Base-by-base conservation (phyloP, 2,888 invertebrate genomes). In the Caenorhabditis wallacei region DNA sequence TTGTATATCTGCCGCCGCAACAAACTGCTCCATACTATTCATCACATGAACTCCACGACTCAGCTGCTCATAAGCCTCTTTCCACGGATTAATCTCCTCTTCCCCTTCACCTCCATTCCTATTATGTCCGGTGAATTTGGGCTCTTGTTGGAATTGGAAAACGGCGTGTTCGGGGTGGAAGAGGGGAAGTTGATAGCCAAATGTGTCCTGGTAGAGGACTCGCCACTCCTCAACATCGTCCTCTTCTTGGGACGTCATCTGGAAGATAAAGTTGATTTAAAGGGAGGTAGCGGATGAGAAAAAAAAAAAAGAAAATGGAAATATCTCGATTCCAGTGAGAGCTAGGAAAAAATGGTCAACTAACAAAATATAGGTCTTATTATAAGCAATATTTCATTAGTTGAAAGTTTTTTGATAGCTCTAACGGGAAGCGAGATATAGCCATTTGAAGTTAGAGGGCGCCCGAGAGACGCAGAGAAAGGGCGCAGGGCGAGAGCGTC, bases 21-120 rank as follows among this genome's bases (percentile, higher is more conserved):
- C 85, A 48, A 84, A 71, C n/a, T 84, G 37, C n/a, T 80, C 79
- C 30, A 69, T 24, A 16, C 84, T 85, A 8, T 89, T 90, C 48
- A 91, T 85, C n/a, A 91, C 91, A 76, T 91, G 91, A 8, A 91
- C 88, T 2, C 90, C 91, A 22, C 88, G 82, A 24, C 88, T 83
- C 84, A 98, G 94, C 93, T 97, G 97, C 88, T 95, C 94, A 93
- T 98, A 98, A 92, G 97, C 97, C 92, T 98, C 98, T 93, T 98
- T 98, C 98, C 98, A 99, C 0, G 97, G 96, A 94, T 98, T 98
- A 2, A 18, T n/a, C 79, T 24, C 30, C 13, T 74, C 74, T 22
- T n/a, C n/a, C n/a, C 95, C 94, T 13, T 80, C 78, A 22, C 80
- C 80, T 22, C n/a, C 40, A 16, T 26, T 40, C 61, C 61, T 61